Evolutionary conservation across 2,113 vertebrate species (phyloP).

Genomic region (Suricata suricatta): DNA sequence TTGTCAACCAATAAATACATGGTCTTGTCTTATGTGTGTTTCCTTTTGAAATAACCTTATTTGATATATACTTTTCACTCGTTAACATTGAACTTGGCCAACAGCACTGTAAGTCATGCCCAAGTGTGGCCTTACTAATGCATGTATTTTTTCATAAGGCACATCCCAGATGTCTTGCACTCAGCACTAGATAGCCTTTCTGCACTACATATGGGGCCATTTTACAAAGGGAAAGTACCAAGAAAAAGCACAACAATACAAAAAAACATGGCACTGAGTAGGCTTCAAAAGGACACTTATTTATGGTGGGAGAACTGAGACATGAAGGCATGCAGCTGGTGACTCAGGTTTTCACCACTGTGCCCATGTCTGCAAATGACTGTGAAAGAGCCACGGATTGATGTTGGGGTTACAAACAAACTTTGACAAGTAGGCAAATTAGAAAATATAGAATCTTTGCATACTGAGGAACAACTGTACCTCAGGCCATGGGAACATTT

Average conservation of each 20-base stretch:
- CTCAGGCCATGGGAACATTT: fast-evolving
- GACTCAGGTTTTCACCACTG: neutral
- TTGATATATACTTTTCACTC: neutral
- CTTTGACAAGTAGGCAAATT: neutral
- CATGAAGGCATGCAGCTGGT: neutral
- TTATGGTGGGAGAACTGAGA: neutral
- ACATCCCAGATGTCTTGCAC: neutral
- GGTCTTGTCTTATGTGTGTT: neutral
- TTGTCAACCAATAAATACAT: neutral
- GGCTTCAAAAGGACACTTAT: fast-evolving
- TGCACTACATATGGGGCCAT: neutral
- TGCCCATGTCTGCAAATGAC: neutral
- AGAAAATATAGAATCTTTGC: neutral
- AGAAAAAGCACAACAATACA: neutral
- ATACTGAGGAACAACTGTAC: neutral
- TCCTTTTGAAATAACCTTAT: neutral
- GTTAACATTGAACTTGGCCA: neutral
- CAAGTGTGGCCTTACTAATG: neutral
- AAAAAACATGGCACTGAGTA: neutral
- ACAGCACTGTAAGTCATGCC: neutral
- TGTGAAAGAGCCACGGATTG: neutral
- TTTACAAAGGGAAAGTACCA: neutral
- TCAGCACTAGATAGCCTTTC: neutral
- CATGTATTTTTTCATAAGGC: neutral
- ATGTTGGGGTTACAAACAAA: neutral